Evolutionary conservation across 2,797 vertebrate genomes (phyloP).

Genomic region (Sebastiscus tertius): DNA sequence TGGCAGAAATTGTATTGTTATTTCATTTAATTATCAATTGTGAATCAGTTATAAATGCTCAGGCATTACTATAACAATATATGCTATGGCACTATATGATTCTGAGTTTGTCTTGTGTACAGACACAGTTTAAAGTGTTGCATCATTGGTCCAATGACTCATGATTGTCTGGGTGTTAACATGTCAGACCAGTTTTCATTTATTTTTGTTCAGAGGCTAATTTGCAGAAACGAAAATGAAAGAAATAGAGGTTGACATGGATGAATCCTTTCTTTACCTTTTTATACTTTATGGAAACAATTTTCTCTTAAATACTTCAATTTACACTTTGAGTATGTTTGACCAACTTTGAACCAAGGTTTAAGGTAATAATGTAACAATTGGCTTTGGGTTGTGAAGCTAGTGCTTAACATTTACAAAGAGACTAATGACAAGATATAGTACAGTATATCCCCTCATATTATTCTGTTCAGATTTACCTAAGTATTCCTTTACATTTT

Average conservation of each 20-base stretch:
- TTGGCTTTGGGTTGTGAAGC: background rate
- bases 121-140: background rate
- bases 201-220: background rate
- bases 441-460: background rate
- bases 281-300: background rate
- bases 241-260: background rate
- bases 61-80: background rate
- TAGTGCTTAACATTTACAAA: background rate
- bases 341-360: background rate
- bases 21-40: background rate
- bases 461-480: background rate
- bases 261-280: background rate
- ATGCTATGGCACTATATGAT: background rate
- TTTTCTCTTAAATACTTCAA: background rate
- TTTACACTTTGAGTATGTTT: background rate
- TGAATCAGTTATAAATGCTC: background rate
- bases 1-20: background rate
- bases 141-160: constrained; percentile 6
- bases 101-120: background rate
- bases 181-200: background rate
- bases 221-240: background rate
- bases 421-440: background rate
- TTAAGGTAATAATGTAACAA: background rate
- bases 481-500: background rate
- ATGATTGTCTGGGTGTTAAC: background rate